Evolutionary conservation across 2,888 invertebrate genomes (phyloP).

Genomic region (Chrysolina americana): DNA sequence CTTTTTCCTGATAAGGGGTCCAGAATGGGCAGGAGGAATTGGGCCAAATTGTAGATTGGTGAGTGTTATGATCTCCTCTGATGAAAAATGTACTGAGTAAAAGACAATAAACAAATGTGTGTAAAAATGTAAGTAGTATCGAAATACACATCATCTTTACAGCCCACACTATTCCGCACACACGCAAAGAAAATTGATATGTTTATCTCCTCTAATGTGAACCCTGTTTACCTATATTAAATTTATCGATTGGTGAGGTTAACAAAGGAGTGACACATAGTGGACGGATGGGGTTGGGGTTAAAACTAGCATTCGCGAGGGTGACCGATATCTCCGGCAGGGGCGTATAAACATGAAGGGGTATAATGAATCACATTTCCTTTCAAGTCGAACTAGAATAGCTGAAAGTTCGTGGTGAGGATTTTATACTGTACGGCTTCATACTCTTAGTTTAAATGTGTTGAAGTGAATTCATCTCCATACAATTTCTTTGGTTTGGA

Average conservation of each 20-base stretch:
- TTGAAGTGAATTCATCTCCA: too few relatives aligned
- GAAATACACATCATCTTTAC: too few relatives aligned
- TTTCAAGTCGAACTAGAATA: neutral
- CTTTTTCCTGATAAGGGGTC: too few relatives aligned
- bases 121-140: too few relatives aligned
- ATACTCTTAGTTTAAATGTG: too few relatives aligned
- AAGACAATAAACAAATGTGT: too few relatives aligned
- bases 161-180: too few relatives aligned
- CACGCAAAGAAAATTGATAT: neutral
- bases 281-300: conserved; percentile 18
- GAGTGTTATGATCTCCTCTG: too few relatives aligned
- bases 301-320: conserved; percentile 2
- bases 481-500: too few relatives aligned
- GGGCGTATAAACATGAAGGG: conserved; percentile 29
- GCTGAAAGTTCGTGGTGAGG: neutral
- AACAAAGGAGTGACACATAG: conserved; percentile 40
- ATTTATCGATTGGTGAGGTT: conserved; percentile 39
- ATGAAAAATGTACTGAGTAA: too few relatives aligned
- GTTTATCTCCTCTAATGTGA: neutral
- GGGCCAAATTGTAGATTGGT: too few relatives aligned
- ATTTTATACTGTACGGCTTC: neutral
- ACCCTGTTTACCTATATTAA: conserved; percentile 28
- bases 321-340: conserved; percentile 9
- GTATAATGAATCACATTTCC: conserved; percentile 6
- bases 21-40: too few relatives aligned